Evolutionary conservation across 1,140 invertebrate genomes (phyloP), one percentile per base, ranked within the genome.

Genomic region (Drosophila kohkoa): DNA sequence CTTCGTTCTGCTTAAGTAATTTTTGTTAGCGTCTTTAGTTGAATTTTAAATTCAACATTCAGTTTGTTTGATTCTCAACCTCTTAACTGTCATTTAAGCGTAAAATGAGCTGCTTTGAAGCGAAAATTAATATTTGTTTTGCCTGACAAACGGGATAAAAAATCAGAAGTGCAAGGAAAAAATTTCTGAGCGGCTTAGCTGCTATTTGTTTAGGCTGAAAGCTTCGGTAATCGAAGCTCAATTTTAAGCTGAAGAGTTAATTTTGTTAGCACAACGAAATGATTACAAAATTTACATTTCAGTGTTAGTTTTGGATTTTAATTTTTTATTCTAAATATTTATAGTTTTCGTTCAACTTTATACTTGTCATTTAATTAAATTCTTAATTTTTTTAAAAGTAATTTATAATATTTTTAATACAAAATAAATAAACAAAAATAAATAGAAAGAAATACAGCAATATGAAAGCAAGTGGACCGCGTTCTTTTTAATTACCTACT

Each of bases 51-150:
- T 46, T 45, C 30, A 46, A 49, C 54, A 60, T 72, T 76, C 11
- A 57, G 4, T 72, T 49, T 76, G 79, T 82, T 87, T 86, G 72
- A 70, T 65, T 82, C 46, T 72, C 69, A 58, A 58, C 58, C 57
- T 49, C 45, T 55, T 32, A n/a, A 41, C 46, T 71, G 41, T 62
- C 72, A 77, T 82, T 87, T 82, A 63, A 87, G 82, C 82, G 83
- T 88, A 69, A 87, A 87, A 87, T 87, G 80, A 88, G 80, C 82
- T 88, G 86, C 64, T 73, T 75, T 63, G 32, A 72, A 57, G 63
- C 74, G 65, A 35, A 68, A 78, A 70, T 77, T 75, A 86, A 86
- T 86, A 86, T 78, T 85, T 85, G 41, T 46, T 43, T 66, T 35
- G 45, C 43, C 38, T 28, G 32, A 38, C 32, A 54, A 43, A 49